Evolutionary conservation across 2,797 vertebrate genomes (phyloP).

Genomic region (Pyrocephalus nanus): DNA sequence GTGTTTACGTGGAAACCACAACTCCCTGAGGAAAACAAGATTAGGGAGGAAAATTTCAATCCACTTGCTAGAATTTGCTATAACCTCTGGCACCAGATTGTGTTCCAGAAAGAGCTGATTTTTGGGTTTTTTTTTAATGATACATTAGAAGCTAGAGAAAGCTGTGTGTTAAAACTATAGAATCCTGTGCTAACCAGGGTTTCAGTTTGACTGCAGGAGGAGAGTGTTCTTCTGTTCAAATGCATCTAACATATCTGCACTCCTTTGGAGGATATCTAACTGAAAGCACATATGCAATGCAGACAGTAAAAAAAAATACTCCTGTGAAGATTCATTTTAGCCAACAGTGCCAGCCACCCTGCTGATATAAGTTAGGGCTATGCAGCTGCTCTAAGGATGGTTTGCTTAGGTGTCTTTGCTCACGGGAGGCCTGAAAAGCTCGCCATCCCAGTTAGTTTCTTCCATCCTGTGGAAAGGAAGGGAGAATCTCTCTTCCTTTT

Average conservation of each 20-base stretch:
- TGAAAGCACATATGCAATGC: neutral
- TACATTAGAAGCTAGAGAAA: neutral
- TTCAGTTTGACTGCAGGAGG: neutral
- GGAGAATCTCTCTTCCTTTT: neutral
- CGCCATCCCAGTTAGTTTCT: neutral
- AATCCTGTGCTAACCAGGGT: neutral
- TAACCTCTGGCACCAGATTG: constrained; percentile 20
- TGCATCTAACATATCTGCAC: neutral
- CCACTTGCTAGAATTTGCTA: constrained; percentile 46
- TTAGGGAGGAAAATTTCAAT: constrained; percentile 26
- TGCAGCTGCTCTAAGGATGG: neutral
- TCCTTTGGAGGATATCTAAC: neutral
- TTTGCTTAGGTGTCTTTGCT: neutral
- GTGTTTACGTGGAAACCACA: constrained; percentile 64
- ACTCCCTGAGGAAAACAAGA: constrained; percentile 41
- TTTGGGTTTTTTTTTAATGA: neutral
- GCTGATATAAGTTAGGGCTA: neutral
- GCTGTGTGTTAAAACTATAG: neutral
- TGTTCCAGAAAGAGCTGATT: neutral
- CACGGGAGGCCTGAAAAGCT: neutral
- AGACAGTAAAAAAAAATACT: neutral
- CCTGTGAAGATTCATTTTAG: neutral
- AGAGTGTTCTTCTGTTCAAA: neutral
- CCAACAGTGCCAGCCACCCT: neutral
- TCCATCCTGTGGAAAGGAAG: neutral